A percentile compares a stretch with the other conserved stretches of the same genome.
Conservation (phyloP, 2,888 invertebrate genomes). For the Teinopalpus imperialis region DNA sequence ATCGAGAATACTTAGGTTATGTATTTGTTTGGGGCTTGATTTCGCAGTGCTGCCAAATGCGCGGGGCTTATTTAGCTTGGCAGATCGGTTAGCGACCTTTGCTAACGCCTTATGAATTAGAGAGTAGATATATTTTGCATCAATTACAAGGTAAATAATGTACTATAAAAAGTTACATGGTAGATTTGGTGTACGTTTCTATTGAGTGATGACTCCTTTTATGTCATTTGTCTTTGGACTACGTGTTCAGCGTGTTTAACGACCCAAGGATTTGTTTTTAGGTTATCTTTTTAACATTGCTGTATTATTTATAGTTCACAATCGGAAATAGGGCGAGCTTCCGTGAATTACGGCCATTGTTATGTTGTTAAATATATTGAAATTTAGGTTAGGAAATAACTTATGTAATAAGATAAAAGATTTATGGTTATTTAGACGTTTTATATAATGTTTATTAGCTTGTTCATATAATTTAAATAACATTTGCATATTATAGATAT, state of each 20-base stretch:
- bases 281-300: slow-evolving; percentile 16
- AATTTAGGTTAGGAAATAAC: slow-evolving; percentile 16
- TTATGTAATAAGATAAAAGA: not conserved
- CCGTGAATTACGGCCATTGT: slow-evolving; percentile 22
- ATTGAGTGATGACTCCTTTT: not conserved
- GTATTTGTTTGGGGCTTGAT: slow-evolving; percentile 54
- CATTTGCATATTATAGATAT: no score
- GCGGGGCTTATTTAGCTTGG: slow-evolving; percentile 38
- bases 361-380: not conserved
- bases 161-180: slow-evolving; percentile 6
- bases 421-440: no score
- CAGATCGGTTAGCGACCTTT: slow-evolving; percentile 50
- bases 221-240: slow-evolving; percentile 1
- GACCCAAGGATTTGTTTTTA: slow-evolving; percentile 12
- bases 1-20: slow-evolving; percentile 44
- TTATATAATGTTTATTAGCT: no score
- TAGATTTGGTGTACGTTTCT: not conserved
- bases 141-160: slow-evolving; percentile 16
- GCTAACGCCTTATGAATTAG: slow-evolving; percentile 32
- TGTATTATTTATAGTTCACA: slow-evolving; percentile 12
- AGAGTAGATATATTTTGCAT: slow-evolving; percentile 17
- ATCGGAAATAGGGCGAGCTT: slow-evolving; percentile 14
- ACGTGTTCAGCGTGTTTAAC: not conserved
- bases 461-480: no score
- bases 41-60: slow-evolving; percentile 52